phyloP scores from a whole-genome alignment of 2,797 vertebrate species.

The Pristis pectinata region DNA sequence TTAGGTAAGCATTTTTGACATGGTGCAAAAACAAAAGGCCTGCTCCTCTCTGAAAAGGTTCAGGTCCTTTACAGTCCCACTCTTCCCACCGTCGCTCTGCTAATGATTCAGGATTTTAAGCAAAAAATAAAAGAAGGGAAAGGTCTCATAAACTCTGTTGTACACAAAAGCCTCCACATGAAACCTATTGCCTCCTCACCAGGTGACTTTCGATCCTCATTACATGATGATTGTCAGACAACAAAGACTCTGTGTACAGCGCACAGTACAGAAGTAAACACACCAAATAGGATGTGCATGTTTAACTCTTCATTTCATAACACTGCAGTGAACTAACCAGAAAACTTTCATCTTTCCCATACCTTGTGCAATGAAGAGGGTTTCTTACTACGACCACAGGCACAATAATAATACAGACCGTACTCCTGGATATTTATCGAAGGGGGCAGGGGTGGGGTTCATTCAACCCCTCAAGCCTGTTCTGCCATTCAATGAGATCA shows the following conservation, averaged over 20 bases:
- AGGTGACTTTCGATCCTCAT: constrained; percentile 78
- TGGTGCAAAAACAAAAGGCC: constrained; percentile 90
- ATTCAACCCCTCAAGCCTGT: not conserved
- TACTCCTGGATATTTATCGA: not conserved
- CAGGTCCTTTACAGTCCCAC: constrained; percentile 75
- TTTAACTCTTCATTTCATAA: constrained; percentile 31
- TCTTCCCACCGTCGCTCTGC: constrained; percentile 64
- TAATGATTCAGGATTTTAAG: constrained; percentile 80
- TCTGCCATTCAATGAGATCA: not conserved
- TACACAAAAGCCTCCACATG: constrained; percentile 78
- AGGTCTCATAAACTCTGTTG: constrained; percentile 50
- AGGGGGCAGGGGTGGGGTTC: not conserved
- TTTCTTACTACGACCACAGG: not conserved
- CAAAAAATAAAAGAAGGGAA: constrained; percentile 57
- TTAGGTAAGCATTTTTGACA: constrained; percentile 91
- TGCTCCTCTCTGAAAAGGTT: constrained; percentile 79
- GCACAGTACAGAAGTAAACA: not conserved
- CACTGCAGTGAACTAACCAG: not conserved
- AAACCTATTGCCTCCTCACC: constrained; percentile 72
- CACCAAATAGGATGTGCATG: constrained; percentile 16
- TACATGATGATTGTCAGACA: constrained; percentile 61
- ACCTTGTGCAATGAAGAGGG: not conserved
- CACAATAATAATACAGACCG: not conserved
- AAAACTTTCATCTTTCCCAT: constrained; percentile 19
- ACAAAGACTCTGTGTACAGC: constrained; percentile 41